A percentile compares a stretch with the other conserved stretches of the same genome.
These are phyloP conservation scores for Piscicola geometra DNA, from an alignment of 2,888 invertebrate genomes.

Conservation along the genomic window DNA sequence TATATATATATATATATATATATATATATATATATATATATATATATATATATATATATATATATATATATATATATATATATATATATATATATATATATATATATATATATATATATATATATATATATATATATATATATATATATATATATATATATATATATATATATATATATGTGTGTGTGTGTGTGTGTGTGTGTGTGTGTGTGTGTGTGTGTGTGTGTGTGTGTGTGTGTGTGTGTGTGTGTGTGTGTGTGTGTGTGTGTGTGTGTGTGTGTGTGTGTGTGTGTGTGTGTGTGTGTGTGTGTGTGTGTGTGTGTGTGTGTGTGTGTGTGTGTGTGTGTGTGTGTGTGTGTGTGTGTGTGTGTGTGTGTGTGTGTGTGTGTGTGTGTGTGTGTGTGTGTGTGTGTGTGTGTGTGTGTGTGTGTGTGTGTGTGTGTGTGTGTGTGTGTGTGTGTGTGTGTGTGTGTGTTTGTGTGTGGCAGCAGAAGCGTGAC, in stretches of 20 bases:
- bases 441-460: slow-evolving; percentile 17
- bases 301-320: slow-evolving; percentile 17
- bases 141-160: slow-evolving; percentile 8
- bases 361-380: slow-evolving; percentile 24
- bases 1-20: not conserved
- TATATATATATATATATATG: slow-evolving; percentile 8
- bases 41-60: too few species aligned
- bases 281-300: slow-evolving; percentile 19
- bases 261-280: slow-evolving; percentile 19
- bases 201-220: slow-evolving; percentile 19
- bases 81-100: not conserved
- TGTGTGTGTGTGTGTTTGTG: slow-evolving; percentile 23
- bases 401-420: slow-evolving; percentile 1
- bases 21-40: too few species aligned
- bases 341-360: slow-evolving; percentile 17
- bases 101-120: not conserved
- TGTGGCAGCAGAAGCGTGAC: slow-evolving; percentile 9
- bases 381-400: slow-evolving; percentile 7
- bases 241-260: slow-evolving; percentile 19
- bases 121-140: not conserved
- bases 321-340: slow-evolving; percentile 17
- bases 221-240: slow-evolving; percentile 19
- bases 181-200: slow-evolving; percentile 3
- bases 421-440: slow-evolving; percentile 19
- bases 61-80: not conserved